Conservation (phyloP, 64 coral and sea anemone species). For the Montipora sp. region DNA sequence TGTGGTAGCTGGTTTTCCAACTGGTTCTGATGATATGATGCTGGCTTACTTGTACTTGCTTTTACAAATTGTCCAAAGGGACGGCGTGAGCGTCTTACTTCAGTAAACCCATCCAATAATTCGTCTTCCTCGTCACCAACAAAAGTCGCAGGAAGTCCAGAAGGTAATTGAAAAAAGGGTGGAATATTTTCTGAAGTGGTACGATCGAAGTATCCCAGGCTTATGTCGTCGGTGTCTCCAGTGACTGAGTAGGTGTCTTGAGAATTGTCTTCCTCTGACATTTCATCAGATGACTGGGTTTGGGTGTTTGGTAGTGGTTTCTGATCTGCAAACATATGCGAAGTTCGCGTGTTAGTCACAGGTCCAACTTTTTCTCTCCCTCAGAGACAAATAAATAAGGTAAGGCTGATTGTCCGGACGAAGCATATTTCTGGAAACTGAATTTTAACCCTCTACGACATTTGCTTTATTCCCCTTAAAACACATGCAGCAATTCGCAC, state of each 20-base stretch:
- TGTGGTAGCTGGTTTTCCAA: neutral
- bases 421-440: too few species aligned
- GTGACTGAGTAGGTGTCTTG: neutral
- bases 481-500: too few species aligned
- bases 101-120: neutral
- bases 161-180: too few species aligned
- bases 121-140: neutral
- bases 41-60: neutral
- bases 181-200: neutral
- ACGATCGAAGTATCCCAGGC: neutral
- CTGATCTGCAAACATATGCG: neutral
- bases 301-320: neutral
- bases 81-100: neutral
- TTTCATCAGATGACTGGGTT: neutral
- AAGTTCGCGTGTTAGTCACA: too few species aligned
- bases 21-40: neutral
- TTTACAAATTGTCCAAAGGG: neutral
- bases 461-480: too few species aligned
- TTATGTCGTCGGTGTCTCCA: neutral
- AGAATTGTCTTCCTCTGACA: neutral
- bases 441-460: too few species aligned
- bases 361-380: too few species aligned
- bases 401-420: too few species aligned
- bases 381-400: too few species aligned
- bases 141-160: too few species aligned